Base-by-base conservation (phyloP, 2,797 vertebrate species). In the Pseudotriccus pelzelni region DNA sequence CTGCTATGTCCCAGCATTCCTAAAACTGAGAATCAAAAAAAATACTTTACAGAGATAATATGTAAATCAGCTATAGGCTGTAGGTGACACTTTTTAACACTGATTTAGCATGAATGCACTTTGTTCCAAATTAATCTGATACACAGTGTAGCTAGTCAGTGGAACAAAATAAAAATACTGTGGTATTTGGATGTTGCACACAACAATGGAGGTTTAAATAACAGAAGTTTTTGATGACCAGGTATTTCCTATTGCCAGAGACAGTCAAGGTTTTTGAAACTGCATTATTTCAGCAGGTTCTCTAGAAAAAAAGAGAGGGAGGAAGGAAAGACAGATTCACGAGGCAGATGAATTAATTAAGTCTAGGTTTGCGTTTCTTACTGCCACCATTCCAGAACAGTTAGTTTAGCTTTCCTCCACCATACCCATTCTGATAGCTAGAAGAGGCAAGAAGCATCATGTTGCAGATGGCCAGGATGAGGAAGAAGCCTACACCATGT, bases 101-200 rank as follows among this genome's bases (percentile, higher is more conserved):
- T 17, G 10, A 50, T 7, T 20, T 12, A 62, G 9, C 0, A 0
- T 37, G 47, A 81, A 84, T 39, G 30, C 7, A 81, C 24, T 59
- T 70, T n/a, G 22, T 17, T 62, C 6, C 19, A 69, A 78, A 55
- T 30, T 52, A 50, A 74, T 70, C 56, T 63, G 10, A 13, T 52
- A 59, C 2, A 39, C 0, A 0, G 41, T 2, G 1, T 32, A 78
- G 9, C 47, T 63, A 59, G 9, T 4, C 1, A 63, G 24, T 18
- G 11, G 10, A 89, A 81, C 5, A 62, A 75, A 47, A 3, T 4
- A 56, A 83, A 83, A 46, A 73, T 1, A 20, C 9, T 21, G 12
- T 27, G 10, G 7, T 70, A 59, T 63, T 44, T 84, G 49, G 34
- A 91, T 9, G 5, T 27, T 63, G 34, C 32, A 50, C 16, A 36